phyloP scores from a whole-genome alignment of 1,140 invertebrate species.

The Diprion similis region DNA sequence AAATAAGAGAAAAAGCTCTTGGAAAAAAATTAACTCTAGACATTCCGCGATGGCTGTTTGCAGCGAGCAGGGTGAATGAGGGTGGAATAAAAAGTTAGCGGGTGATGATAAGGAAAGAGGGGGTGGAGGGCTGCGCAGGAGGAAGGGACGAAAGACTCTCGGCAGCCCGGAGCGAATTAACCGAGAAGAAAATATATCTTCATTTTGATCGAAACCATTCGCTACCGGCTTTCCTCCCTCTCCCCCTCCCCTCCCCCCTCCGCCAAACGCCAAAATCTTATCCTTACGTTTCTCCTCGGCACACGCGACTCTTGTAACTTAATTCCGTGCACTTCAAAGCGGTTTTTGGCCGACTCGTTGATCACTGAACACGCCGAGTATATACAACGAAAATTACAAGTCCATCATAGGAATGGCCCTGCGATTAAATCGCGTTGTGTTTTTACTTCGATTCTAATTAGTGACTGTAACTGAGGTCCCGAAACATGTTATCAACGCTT shows the following conservation, averaged over 20 bases:
- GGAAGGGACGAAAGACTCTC: background rate
- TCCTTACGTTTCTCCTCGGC: no score
- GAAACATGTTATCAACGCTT: no score
- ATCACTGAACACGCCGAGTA: background rate
- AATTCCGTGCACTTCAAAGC: background rate
- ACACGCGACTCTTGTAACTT: slow-evolving; percentile 1
- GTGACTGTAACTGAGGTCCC: no score
- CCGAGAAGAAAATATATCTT: background rate
- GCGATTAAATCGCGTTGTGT: background rate
- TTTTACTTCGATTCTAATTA: no score
- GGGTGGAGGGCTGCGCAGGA: background rate
- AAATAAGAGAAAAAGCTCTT: slow-evolving; percentile 51
- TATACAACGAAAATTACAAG: background rate
- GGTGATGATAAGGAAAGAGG: background rate
- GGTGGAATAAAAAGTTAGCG: slow-evolving; percentile 5
- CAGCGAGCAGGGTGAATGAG: background rate
- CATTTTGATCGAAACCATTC: slow-evolving; percentile 4
- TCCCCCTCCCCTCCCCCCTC: background rate
- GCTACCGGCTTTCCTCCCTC: background rate
- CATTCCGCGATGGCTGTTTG: slow-evolving; percentile 41
- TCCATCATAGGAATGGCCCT: background rate
- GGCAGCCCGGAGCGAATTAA: slow-evolving; percentile 3
- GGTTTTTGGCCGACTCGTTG: background rate
- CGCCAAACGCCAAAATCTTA: no score
- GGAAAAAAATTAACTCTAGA: slow-evolving; percentile 54